Evolutionary conservation across 2,888 invertebrate genomes (phyloP).

Genomic region (Polyommatus iphigenia): DNA sequence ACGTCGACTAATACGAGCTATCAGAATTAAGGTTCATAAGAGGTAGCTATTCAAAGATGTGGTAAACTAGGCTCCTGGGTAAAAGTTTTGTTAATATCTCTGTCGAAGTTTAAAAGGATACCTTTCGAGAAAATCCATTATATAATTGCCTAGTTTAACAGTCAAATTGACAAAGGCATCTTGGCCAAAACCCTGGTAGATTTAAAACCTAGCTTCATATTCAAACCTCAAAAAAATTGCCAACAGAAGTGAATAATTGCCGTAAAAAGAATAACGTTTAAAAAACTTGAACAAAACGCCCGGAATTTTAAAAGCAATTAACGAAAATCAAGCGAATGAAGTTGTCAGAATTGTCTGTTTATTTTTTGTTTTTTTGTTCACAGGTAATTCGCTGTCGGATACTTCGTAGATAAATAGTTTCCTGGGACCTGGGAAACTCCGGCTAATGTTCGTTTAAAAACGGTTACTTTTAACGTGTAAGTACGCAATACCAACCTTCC

Average conservation of each 20-base stretch:
- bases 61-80: not conserved
- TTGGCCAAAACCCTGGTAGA: too few relatives aligned
- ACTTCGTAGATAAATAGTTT: conserved; percentile 10
- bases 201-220: too few relatives aligned
- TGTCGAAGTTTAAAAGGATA: not conserved
- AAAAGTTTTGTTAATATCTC: not conserved
- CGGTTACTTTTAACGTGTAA: not conserved
- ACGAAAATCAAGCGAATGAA: not conserved
- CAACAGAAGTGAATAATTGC: not conserved
- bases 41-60: not conserved
- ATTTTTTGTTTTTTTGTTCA: conserved; percentile 5
- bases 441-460: conserved; percentile 1
- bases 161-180: too few relatives aligned
- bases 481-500: not conserved
- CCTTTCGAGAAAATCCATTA: too few relatives aligned
- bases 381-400: conserved; percentile 20
- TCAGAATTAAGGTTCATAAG: not conserved
- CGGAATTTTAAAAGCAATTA: conserved; percentile 4
- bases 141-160: too few relatives aligned
- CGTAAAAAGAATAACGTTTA: not conserved
- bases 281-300: not conserved
- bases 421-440: not conserved
- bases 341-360: conserved; percentile 24
- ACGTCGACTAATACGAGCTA: not conserved
- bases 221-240: too few relatives aligned